These are phyloP conservation scores for Leptodactylus fuscus DNA, from an alignment of 2,113 vertebrate genomes.

Conservation along the genomic window DNA sequence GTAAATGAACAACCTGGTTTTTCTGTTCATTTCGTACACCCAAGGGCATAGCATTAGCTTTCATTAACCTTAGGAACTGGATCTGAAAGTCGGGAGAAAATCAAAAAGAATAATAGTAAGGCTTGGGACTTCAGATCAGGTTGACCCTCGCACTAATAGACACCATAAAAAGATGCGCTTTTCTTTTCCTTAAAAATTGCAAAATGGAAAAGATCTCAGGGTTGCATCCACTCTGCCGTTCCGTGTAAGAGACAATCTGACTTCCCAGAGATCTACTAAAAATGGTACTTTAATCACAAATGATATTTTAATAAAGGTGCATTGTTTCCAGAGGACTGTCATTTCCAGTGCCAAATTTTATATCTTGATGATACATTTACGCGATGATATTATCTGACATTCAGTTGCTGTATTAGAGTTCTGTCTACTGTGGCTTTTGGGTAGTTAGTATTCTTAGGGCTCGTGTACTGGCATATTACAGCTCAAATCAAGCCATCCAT, in stretches of 20 bases:
- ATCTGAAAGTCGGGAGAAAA: background rate
- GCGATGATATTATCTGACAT: background rate
- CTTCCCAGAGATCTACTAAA: background rate
- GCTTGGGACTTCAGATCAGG: constrained; percentile 34
- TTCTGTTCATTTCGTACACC: constrained; percentile 35
- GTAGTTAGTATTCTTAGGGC: background rate
- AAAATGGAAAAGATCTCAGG: background rate
- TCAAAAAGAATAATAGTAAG: background rate
- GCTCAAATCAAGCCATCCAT: too few species aligned
- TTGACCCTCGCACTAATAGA: constrained; percentile 45
- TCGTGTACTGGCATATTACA: too few species aligned
- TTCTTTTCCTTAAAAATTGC: background rate
- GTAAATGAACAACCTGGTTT: constrained; percentile 25
- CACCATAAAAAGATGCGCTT: constrained; percentile 18
- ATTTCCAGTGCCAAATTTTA: background rate
- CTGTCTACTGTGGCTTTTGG: too few species aligned
- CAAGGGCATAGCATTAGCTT: constrained; percentile 37
- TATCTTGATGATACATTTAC: background rate
- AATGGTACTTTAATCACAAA: background rate
- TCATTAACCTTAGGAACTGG: constrained; percentile 44
- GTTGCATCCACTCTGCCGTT: background rate
- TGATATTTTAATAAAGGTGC: background rate
- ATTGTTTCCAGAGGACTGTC: background rate
- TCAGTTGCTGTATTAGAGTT: background rate
- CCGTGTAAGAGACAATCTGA: constrained; percentile 6